phyloP scores from a whole-genome alignment of 2,888 invertebrate species.

The Heliconius sara region DNA sequence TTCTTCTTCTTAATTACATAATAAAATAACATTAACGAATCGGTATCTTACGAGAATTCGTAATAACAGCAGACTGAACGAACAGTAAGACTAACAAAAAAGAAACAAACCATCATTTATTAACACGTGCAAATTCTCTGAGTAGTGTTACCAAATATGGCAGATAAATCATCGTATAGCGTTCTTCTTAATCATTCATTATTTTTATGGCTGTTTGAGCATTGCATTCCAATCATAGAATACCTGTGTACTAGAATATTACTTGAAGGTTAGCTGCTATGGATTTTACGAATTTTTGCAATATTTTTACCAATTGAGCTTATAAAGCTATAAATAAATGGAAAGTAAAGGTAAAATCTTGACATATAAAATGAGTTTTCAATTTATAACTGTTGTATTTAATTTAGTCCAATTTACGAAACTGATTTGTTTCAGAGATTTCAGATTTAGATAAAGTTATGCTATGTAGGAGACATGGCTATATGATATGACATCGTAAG shows the following conservation, averaged over 20 bases:
- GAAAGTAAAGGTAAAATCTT: not conserved
- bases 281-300: slow-evolving; percentile 7
- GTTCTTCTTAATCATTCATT: slow-evolving; percentile 38
- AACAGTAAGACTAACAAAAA: slow-evolving; percentile 33
- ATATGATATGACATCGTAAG: no score
- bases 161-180: slow-evolving; percentile 22
- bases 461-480: not conserved
- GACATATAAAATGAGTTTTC: not conserved
- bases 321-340: not conserved
- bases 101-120: slow-evolving; percentile 48
- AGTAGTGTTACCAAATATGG: slow-evolving; percentile 41
- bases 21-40: not conserved
- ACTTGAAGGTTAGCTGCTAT: slow-evolving; percentile 31
- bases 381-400: not conserved
- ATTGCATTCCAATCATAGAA: slow-evolving; percentile 38
- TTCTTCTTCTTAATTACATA: not conserved
- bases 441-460: not conserved
- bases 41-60: not conserved
- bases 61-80: slow-evolving; percentile 30
- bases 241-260: slow-evolving; percentile 8
- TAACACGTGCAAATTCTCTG: slow-evolving; percentile 50
- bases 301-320: not conserved
- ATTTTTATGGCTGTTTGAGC: slow-evolving; percentile 33
- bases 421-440: not conserved
- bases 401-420: no score